phyloP scores from a whole-genome alignment of 2,113 vertebrate species.

The Boulengeromyrus knoepffleri region DNA sequence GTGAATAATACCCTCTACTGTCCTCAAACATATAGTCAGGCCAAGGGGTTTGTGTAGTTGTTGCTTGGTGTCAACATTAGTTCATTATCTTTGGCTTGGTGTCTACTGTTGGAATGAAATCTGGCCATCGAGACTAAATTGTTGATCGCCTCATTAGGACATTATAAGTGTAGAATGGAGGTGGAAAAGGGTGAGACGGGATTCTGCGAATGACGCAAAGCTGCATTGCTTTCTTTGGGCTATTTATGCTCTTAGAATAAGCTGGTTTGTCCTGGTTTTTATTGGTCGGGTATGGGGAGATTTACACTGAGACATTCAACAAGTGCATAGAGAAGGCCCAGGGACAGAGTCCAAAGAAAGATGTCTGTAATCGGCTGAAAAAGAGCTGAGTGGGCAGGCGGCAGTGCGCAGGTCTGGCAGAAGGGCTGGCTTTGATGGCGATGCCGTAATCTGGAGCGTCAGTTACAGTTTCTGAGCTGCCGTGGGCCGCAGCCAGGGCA shows the following conservation, averaged over 20 bases:
- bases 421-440: neutral
- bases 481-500: neutral
- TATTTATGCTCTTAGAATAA: neutral
- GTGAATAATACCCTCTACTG: neutral
- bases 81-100: conserved; percentile 1
- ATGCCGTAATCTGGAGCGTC: neutral
- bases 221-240: neutral
- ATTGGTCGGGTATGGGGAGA: neutral
- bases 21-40: neutral
- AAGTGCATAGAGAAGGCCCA: neutral
- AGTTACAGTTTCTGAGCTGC: neutral
- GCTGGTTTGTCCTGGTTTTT: neutral
- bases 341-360: neutral
- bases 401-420: neutral
- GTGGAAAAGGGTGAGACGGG: neutral
- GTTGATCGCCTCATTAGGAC: neutral
- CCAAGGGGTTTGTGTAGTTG: neutral
- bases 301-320: neutral
- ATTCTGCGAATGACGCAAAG: neutral
- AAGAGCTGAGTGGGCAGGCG: neutral
- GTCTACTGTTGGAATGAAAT: neutral
- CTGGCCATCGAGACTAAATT: neutral
- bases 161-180: neutral
- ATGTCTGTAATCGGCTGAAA: neutral
- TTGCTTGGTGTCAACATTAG: neutral